Evolutionary conservation across 2,888 invertebrate species (phyloP), one percentile per base, ranked within the genome.

Genomic region (Leucophora obtusa): DNA sequence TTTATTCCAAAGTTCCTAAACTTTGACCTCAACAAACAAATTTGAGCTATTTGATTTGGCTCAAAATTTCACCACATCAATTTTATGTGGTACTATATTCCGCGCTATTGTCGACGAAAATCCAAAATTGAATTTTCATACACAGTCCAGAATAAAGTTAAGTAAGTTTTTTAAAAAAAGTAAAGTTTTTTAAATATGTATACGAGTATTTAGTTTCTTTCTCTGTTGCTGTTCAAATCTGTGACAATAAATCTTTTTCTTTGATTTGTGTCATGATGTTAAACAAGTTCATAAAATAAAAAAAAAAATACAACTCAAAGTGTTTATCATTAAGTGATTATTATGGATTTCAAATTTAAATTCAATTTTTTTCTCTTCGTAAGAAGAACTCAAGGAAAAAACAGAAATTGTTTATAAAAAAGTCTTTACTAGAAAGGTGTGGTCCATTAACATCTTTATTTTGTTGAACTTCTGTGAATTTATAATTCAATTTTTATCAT

Each of bases 231-330:
- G 51, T 24, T 7, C 14, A 47, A 33, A 59, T 17, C 58, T 47
- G 50, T 51, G 50, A 69, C 51, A 59, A 69, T 69, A 69, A 69
- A 69, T 59, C 59, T 59, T 59, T 17, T 54, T 43, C 0, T 58
- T 47, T 47, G 43, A 47, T 47, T 63, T 50, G 24, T 51, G 33
- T 35, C 14, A 38, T 43, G 38, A 21, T 24, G 38, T 66, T 66
- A 38, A 66, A 54, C 54, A 38, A 33, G 59, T 35, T 10, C 59
- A 43, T 51, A 58, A 58, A 58, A 60, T 8, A 3, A 51, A 14
- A 14, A 54, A 18, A 33, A 35, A 35, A 65, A 38, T 15, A 53
- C 54, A 38, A 38, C 11, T 60, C 18, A 60, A 10, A 10, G 10
- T 35, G 14, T 62, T 21, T 66, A 38, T 24, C 14, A 56, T 43